Evolutionary conservation across 2,888 invertebrate species (phyloP), one percentile per base, ranked within the genome.

Genomic region (Schrankia costaestrigalis): DNA sequence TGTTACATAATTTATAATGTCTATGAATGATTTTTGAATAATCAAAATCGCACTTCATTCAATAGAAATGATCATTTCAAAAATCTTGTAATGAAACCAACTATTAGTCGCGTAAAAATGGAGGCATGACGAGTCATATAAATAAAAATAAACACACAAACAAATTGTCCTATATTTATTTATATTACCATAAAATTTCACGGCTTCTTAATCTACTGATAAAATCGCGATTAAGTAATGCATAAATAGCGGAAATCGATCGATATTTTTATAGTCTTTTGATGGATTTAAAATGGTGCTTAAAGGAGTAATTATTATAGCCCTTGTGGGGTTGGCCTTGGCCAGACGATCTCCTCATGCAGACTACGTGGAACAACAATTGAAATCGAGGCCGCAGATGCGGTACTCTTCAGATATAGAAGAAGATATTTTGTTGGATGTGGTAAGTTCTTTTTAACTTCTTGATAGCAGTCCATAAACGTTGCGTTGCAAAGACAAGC

Each of bases 401-500:
- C 49, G 66, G 22, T 61, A 41, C 28, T 70, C 79, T 3, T 41
- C 30, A n/a, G 38, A 68, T 35, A 26, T 75, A 8, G 39, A 59
- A 9, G 74, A 75, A 50, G 78, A 79, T 52, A 63, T 70, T 4
- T 32, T 42, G 4, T 56, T 78, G 9, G 78, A 78, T 56, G 71
- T 60, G 59, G 78, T 78, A 34, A 69, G 78, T 14, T 29, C 7
- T 5, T 11, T 1, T 5, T 11, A n/a, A 11, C 11, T 18, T 18
- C n/a, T 18, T 18, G 2, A 18, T 8, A 2, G n/a, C 6, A 10
- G 24, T 11, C 11, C 12, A 1, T 2, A 14, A 26, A 8, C 5
- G 3, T 26, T 13, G 9, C 14, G 9, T 26, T 14, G 12, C 26
- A 15, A 15, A n/a, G 18, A 2, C 17, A 5, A 3, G 6, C n/a